phyloP scores from a whole-genome alignment of 1,140 invertebrate genomes.

The Ericerus pela region DNA sequence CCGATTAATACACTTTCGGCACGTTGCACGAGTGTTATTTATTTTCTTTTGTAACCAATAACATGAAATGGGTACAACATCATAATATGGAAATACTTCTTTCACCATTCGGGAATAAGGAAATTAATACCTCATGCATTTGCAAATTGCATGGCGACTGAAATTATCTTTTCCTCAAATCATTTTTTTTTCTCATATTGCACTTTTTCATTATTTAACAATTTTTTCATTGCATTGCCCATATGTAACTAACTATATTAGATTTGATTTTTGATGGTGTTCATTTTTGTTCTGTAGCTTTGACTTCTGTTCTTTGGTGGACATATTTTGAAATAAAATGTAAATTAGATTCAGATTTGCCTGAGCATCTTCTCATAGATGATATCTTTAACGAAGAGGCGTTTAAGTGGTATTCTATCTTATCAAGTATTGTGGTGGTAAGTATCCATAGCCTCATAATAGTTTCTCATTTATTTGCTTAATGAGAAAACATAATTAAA shows the following conservation, averaged over 20 bases:
- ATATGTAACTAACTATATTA: background rate
- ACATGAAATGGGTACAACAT: too few species aligned
- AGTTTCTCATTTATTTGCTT: background rate
- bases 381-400: slow-evolving; percentile 71
- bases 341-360: slow-evolving; percentile 45
- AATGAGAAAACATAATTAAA: background rate
- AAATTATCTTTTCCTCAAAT: too few species aligned
- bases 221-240: background rate
- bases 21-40: too few species aligned
- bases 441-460: slow-evolving; percentile 33
- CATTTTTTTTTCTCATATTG: too few species aligned
- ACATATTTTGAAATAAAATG: slow-evolving; percentile 64
- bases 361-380: slow-evolving; percentile 48
- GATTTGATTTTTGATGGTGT: background rate
- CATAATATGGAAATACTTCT: too few species aligned
- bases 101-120: too few species aligned
- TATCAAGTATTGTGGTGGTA: slow-evolving; percentile 75
- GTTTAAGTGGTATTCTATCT: slow-evolving; percentile 65
- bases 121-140: too few species aligned
- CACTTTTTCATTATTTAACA: too few species aligned
- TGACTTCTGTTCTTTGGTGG: slow-evolving; percentile 73
- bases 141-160: too few species aligned
- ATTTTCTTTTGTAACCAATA: too few species aligned
- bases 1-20: too few species aligned
- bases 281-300: slow-evolving; percentile 32